Evolutionary conservation across 2,888 invertebrate genomes (phyloP), one percentile per base, ranked within the genome.

Genomic region (Lasioglossum oenotherae): DNA sequence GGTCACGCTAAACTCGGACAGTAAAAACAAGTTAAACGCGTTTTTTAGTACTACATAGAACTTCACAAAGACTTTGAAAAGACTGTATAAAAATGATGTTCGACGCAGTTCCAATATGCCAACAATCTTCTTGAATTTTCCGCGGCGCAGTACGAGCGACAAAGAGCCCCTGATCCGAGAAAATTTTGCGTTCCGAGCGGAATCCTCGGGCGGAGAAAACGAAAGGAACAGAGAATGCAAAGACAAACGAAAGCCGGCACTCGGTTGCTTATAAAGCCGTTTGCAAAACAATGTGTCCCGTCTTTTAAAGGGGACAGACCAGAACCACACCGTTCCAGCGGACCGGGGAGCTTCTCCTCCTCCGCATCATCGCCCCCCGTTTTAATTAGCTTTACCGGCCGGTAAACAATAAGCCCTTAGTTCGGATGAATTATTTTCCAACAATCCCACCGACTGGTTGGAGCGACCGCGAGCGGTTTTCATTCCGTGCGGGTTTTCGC

Each of bases 371-470:
- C 79, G 35, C 80, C 80, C 80, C 80, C 80, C 75, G 79, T 87
- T 89, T 91, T 90, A 91, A 91, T 91, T 91, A 92, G 90, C 87
- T 78, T 75, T 75, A 67, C 82, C 82, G 78, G 74, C 74, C 76
- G 81, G 82, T 88, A 87, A 90, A 91, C 91, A 91, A 90, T 88
- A 89, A 89, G 87, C 87, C 83, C 88, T 91, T 89, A 89, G 91
- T 93, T 91, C 91, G 91, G 81, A 88, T 87, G 88, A 92, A 93
- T 93, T 92, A 93, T 92, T 89, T 92, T 87, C 84, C 87, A 89
- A 92, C 88, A 90, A 91, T 89, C 88, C 81, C 60, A 64, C 12
- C 35, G 74, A 72, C 76, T 73, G 78, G 60, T 77, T 75, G 69
- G 64, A 41, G 31, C 64, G 35, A 38, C 81, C 31, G 10, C 73